Evolutionary conservation across 2,888 invertebrate genomes (phyloP).

Genomic region (Callosobruchus maculatus): DNA sequence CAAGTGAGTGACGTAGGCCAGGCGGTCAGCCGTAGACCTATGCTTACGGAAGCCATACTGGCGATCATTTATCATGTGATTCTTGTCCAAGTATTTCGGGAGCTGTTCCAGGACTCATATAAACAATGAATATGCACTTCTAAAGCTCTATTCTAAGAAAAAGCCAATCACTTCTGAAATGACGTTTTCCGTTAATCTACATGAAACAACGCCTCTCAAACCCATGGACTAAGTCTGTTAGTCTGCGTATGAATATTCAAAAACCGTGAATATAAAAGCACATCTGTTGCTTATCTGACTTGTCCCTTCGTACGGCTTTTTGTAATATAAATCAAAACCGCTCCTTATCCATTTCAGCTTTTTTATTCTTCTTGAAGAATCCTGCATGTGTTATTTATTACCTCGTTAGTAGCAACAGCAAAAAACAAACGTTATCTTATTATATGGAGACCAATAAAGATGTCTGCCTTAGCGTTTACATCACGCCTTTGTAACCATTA

Average conservation of each 20-base stretch:
- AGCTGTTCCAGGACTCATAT: background rate
- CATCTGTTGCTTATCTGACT: background rate
- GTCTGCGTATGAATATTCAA: background rate
- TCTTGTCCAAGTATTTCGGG: no score
- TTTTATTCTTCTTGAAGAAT: slow-evolving; percentile 8
- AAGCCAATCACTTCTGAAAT: background rate
- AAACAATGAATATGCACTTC: no score
- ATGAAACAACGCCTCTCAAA: background rate
- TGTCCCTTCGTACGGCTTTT: background rate
- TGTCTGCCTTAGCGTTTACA: background rate
- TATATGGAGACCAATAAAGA: background rate
- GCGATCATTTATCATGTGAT: no score
- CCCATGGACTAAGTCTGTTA: background rate
- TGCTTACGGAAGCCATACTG: no score
- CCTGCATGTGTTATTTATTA: slow-evolving; percentile 6
- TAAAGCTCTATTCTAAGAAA: background rate
- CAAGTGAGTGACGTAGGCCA: no score
- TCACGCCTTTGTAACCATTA: background rate
- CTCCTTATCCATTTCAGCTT: slow-evolving; percentile 9
- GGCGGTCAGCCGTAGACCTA: no score
- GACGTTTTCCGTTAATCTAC: background rate
- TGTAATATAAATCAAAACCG: slow-evolving; percentile 4
- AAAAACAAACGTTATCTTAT: background rate
- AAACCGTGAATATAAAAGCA: background rate
- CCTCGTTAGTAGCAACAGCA: background rate